Evolutionary conservation across 2,888 invertebrate species (phyloP).

Genomic region (Tenthredo distinguenda): DNA sequence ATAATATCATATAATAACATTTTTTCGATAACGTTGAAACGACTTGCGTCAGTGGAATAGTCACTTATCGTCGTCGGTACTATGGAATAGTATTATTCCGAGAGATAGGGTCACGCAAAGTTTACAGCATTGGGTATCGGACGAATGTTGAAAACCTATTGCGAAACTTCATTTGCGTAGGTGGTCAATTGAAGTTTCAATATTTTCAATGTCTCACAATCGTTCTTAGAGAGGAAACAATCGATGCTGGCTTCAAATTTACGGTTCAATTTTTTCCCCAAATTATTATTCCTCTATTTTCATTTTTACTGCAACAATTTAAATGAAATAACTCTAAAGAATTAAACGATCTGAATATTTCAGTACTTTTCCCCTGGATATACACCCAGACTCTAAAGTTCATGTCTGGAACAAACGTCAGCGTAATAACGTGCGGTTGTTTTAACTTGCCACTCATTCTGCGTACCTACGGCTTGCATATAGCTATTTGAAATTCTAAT

Average conservation of each 20-base stretch:
- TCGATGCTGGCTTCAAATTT: not conserved
- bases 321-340: not conserved
- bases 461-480: not conserved
- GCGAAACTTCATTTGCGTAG: not conserved
- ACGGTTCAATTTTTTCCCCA: not conserved
- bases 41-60: conserved; percentile 1
- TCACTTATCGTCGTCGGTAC: not conserved
- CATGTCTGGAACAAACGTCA: not conserved
- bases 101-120: not conserved
- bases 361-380: not conserved
- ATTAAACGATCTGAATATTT: not conserved
- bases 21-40: not conserved
- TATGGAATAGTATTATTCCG: not conserved
- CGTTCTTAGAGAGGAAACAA: not conserved
- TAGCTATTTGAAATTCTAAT: conserved; percentile 22
- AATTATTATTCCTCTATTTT: not conserved
- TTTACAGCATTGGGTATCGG: not conserved
- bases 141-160: not conserved
- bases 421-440: not conserved
- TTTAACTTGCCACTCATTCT: not conserved
- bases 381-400: not conserved
- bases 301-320: not conserved
- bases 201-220: conserved; percentile 10
- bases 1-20: not conserved
- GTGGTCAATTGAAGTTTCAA: not conserved